These are phyloP conservation scores for Drosophila pandora DNA, from an alignment of 1,140 invertebrate genomes.

Conservation along the genomic window DNA sequence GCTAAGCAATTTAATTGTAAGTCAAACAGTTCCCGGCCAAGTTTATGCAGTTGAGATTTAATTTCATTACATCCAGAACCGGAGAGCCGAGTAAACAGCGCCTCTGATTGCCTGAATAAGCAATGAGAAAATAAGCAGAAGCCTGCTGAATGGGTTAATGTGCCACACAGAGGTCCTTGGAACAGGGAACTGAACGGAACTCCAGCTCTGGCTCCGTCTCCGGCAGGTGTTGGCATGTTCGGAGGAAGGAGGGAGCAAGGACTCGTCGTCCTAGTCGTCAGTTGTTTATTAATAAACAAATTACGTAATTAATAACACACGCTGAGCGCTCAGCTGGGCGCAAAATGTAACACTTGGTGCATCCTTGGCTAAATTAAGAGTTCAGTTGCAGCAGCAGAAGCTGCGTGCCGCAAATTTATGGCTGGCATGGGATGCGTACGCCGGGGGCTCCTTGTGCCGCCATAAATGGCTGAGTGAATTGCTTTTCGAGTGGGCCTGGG, in stretches of 20 bases:
- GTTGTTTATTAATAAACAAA: conserved; percentile 75
- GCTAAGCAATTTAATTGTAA: conserved; percentile 62
- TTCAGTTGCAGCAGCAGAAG: conserved; percentile 2
- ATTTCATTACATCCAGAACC: conserved; percentile 59
- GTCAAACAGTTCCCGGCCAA: conserved; percentile 58
- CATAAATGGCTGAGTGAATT: conserved; percentile 62
- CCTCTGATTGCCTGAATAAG: conserved; percentile 49
- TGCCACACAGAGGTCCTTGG: conserved; percentile 9
- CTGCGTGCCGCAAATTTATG: conserved; percentile 39
- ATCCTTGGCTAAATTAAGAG: conserved; percentile 36
- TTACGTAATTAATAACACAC: conserved; percentile 79
- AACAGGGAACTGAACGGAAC: conserved; percentile 1
- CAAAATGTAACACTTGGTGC: conserved; percentile 62
- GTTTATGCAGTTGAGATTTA: conserved; percentile 50
- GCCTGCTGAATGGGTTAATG: neutral
- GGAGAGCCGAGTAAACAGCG: conserved; percentile 35
- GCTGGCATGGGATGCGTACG: conserved; percentile 10
- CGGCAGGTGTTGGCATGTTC: conserved; percentile 18
- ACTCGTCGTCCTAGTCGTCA: conserved; percentile 2
- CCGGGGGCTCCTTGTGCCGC: conserved; percentile 54
- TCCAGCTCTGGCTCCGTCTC: neutral
- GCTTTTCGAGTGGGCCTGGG: conserved; percentile 25
- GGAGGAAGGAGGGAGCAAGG: neutral
- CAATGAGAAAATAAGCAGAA: conserved; percentile 18
- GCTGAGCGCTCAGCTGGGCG: conserved; percentile 72